A percentile compares a stretch with the other conserved stretches of the same genome.
Evolutionary conservation across 2,797 vertebrate genomes (phyloP).

Genomic region (Gymnopithys bicolor): DNA sequence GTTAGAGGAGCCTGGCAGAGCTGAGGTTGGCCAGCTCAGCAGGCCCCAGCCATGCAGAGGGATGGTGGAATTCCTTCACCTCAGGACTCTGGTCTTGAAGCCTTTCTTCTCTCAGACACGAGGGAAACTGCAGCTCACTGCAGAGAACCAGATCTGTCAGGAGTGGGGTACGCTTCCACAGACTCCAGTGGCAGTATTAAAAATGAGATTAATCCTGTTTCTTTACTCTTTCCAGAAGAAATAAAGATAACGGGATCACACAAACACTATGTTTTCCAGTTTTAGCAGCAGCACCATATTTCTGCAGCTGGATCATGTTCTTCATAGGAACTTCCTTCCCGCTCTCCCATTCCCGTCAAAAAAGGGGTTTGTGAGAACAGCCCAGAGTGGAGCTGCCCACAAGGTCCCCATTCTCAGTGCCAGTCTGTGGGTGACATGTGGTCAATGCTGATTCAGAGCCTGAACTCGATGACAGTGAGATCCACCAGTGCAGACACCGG

Average conservation of each 20-base stretch:
- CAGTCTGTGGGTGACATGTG: accelerated
- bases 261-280: background rate
- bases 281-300: accelerated
- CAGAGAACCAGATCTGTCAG: background rate
- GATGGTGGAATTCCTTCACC: background rate
- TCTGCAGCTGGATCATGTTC: background rate
- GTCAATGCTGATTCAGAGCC: background rate
- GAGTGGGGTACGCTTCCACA: background rate
- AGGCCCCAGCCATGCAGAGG: background rate
- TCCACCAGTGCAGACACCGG: background rate
- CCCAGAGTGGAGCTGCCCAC: background rate
- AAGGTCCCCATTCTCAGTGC: background rate
- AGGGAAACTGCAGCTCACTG: background rate
- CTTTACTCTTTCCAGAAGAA: background rate
- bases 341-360: background rate
- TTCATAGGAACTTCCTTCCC: background rate
- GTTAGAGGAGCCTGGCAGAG: background rate
- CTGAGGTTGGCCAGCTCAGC: background rate
- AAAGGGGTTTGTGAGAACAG: background rate
- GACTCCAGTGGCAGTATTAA: background rate
- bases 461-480: background rate
- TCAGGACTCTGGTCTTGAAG: background rate
- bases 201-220: background rate
- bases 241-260: background rate
- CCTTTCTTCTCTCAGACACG: accelerated